phyloP scores from a whole-genome alignment of 2,888 invertebrate genomes.

The Lobophora halterata region DNA sequence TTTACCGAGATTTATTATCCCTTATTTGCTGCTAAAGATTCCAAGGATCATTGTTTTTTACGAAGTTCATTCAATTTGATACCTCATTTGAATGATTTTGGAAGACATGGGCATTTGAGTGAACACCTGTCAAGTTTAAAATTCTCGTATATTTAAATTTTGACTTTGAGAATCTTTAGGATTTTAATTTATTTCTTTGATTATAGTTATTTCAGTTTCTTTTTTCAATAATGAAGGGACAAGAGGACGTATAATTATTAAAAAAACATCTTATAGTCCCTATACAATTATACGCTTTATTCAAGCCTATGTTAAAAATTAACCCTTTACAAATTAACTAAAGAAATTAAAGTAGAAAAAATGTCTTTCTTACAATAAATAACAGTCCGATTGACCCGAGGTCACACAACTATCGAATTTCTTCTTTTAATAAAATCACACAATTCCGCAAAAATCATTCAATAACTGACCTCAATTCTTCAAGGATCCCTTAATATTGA shows the following conservation, averaged over 20 bases:
- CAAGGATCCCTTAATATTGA: constrained; percentile 41
- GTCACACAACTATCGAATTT: constrained; percentile 69
- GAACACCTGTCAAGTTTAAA: constrained; percentile 1
- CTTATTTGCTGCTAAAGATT: constrained; percentile 8
- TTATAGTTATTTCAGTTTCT: no score
- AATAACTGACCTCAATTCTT: constrained; percentile 60
- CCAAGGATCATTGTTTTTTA: constrained; percentile 6
- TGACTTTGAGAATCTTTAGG: no score
- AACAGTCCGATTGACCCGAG: constrained; percentile 51
- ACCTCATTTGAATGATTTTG: constrained; percentile 2
- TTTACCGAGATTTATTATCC: constrained; percentile 32
- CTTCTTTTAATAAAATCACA: constrained; percentile 45
- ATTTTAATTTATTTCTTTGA: no score
- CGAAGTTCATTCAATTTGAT: not conserved
- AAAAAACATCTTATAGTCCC: no score
- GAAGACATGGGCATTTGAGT: not conserved
- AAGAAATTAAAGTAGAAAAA: no score
- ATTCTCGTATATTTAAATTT: no score
- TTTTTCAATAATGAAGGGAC: no score
- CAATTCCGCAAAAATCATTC: constrained; percentile 48
- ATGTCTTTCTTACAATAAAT: no score
- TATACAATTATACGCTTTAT: no score
- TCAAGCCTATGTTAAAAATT: no score
- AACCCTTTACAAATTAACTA: no score
- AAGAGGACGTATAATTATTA: no score